Percentiles rank a stretch among this genome's conserved stretches.
These are phyloP conservation scores for Zosterops hypoxanthus DNA, from an alignment of 2,113 vertebrate genomes.

Conservation along the genomic window DNA sequence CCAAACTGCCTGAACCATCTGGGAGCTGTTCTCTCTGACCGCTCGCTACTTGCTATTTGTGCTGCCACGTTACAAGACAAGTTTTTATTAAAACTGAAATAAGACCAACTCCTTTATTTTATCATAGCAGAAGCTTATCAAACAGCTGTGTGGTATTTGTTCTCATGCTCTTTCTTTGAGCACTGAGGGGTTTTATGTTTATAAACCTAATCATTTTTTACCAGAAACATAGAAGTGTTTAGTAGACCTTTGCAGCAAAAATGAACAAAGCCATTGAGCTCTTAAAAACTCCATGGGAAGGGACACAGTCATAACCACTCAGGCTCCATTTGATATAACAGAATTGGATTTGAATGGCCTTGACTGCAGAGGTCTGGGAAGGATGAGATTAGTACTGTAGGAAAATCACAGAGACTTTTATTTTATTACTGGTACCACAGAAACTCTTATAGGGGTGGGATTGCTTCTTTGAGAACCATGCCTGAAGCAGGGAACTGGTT, in stretches of 20 bases:
- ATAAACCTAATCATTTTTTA: neutral
- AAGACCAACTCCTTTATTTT: neutral
- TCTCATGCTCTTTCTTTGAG: neutral
- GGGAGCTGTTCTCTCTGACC: neutral
- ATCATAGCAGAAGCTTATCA: neutral
- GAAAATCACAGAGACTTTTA: neutral
- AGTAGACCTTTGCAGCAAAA: neutral
- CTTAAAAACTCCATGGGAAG: neutral
- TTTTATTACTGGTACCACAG: neutral
- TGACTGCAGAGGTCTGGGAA: neutral
- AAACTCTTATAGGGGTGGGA: neutral
- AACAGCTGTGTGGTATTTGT: neutral
- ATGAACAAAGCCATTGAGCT: neutral
- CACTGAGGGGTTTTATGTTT: neutral
- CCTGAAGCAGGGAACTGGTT: neutral
- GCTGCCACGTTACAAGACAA: neutral
- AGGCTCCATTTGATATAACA: neutral
- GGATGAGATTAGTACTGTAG: neutral
- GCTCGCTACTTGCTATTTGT: neutral
- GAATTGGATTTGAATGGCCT: neutral
- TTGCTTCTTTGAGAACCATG: neutral
- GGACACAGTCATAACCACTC: neutral
- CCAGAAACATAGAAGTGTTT: neutral
- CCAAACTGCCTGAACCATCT: neutral
- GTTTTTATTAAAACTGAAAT: slow-evolving; percentile 6